Percentiles rank a stretch among this genome's conserved stretches.
phyloP scores from a whole-genome alignment of 2,113 vertebrate species.

The Psilopsiagon aurifrons region DNA sequence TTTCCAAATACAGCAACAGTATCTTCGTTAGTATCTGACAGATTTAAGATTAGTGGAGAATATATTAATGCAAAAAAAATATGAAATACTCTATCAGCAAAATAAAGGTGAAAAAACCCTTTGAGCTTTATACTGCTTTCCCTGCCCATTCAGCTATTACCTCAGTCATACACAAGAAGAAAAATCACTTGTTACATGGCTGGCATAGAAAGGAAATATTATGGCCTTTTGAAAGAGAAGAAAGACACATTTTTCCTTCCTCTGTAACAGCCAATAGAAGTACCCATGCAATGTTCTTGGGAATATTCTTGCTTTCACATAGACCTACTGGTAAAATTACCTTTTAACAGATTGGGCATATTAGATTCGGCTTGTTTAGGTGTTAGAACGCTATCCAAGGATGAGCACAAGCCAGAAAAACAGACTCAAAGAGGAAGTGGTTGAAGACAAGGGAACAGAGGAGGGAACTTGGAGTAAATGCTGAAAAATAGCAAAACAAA shows the following conservation, averaged over 20 bases:
- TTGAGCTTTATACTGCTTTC: not conserved
- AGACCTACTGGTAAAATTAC: not conserved
- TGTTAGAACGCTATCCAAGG: not conserved
- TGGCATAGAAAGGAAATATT: not conserved
- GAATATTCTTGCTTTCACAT: slow-evolving; percentile 10
- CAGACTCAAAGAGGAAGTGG: not conserved
- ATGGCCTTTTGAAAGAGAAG: not conserved
- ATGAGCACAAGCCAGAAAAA: not conserved
- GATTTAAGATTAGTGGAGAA: slow-evolving; percentile 33
- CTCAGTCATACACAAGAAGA: not conserved
- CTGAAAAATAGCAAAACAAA: not conserved
- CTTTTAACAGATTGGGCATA: not conserved
- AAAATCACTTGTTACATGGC: not conserved
- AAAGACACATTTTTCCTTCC: not conserved
- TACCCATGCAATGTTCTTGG: not conserved
- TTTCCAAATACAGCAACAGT: slow-evolving; percentile 34
- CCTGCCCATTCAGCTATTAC: not conserved
- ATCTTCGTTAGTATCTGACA: not conserved
- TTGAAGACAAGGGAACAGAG: not conserved
- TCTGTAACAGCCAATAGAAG: not conserved
- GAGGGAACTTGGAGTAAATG: not conserved
- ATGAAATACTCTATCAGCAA: not conserved
- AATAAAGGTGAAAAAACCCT: not conserved
- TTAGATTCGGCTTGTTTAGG: not conserved
- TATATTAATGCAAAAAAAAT: not conserved